These are phyloP conservation scores for Hydriomena furcata DNA, from an alignment of 2,888 invertebrate genomes.

Conservation along the genomic window DNA sequence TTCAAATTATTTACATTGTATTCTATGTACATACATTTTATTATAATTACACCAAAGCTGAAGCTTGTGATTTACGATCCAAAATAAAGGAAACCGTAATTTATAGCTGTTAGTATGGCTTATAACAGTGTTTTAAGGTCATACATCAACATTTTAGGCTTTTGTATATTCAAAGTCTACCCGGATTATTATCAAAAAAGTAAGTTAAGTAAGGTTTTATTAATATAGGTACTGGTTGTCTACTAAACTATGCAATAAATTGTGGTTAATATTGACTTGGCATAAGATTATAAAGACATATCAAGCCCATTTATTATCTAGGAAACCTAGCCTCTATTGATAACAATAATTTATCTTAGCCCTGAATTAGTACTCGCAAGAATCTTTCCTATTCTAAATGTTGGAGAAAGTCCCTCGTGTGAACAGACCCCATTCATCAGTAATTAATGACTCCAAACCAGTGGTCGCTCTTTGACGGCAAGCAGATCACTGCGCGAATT, in stretches of 20 bases:
- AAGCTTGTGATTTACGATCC: constrained; percentile 14
- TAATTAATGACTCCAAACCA: background rate
- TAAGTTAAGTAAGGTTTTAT: too few species aligned
- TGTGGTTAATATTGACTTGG: too few species aligned
- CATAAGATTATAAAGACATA: too few species aligned
- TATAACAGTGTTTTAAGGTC: background rate
- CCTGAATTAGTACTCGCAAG: background rate
- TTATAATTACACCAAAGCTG: constrained; percentile 9
- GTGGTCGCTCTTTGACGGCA: background rate
- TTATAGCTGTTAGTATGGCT: constrained; percentile 10
- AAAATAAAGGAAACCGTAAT: constrained; percentile 17
- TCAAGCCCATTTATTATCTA: too few species aligned
- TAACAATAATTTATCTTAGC: too few species aligned
- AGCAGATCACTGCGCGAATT: background rate
- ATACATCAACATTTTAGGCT: too few species aligned
- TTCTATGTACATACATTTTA: constrained; percentile 8
- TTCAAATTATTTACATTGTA: constrained; percentile 1
- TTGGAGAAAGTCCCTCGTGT: background rate
- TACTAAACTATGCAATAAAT: too few species aligned
- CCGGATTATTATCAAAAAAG: too few species aligned
- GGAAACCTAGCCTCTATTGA: too few species aligned
- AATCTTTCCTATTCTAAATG: background rate
- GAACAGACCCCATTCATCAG: background rate
- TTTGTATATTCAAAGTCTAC: too few species aligned
- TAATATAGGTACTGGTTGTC: too few species aligned